Base-by-base conservation (phyloP, 1,140 invertebrate genomes). In the Trachelipus rathkii region DNA sequence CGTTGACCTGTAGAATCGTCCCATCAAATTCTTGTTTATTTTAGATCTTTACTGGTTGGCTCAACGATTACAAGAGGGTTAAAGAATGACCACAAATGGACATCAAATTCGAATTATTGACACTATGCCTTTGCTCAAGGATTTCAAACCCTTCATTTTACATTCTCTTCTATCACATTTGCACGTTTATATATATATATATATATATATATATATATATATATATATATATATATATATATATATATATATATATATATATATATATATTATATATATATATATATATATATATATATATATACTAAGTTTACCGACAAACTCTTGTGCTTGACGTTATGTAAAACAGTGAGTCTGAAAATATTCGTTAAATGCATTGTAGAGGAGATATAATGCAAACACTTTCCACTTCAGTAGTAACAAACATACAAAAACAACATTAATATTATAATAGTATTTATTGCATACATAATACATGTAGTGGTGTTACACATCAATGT, bases 1-100 rank as follows among this genome's bases (percentile, higher is more conserved):
- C 33, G 50, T 60, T 60, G 50, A 60, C 50, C 50, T 60, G 50
- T 60, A 19, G 50, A 60, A 60, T 60, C 11, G 50, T 60, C 50
- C 50, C 50, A 60, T 60, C 50, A 60, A 60, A 60, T 19, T 4
- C 50, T 33, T 60, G 50, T 60, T 60, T 60, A 60, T 60, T 60
- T 60, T 60, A 60, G 50, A 60, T 60, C 50, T 60, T 60, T 60
- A 19, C 50, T 60, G 50, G 50, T 60, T 60, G 50, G 50, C 50
- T 60, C 50, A 15, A 19, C 11, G 50, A 60, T 60, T 60, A 60
- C 11, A 15, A 60, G 50, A 60, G 50, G 50, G 50, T 60, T 60
- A 60, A 19, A 13, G 50, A 19, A 15, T 60, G 50, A 60, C 50
- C 50, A 60, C 50, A 60, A 60, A 60, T 60, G 50, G 50, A 60